Evolutionary conservation across 2,888 invertebrate species (phyloP), one percentile per base, ranked within the genome.

Genomic region (Lysandra coridon): DNA sequence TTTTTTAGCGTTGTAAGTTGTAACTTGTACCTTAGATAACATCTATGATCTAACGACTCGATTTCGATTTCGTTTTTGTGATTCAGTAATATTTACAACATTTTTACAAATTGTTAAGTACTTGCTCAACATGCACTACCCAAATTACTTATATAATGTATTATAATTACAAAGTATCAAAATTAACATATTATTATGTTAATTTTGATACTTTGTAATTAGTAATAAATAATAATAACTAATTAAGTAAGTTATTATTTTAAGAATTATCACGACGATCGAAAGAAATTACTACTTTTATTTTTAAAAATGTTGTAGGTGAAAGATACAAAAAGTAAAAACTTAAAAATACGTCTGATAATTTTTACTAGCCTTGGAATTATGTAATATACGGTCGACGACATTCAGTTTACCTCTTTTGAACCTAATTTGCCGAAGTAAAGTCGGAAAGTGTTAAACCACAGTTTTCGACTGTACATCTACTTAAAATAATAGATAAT

Each of bases 401-500:
- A 44, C 44, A 44, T 44, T 44, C 2, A 53, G 53, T 53, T 53
- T 14, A 14, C 57, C 57, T 12, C 57, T 17, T 57, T 57, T 57
- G 57, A 57, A 57, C 17, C 57, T 57, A 57, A 57, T 57, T 57
- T 57, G 4, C 4, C 17, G 57, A 57, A 57, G 49, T 57, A 57
- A 17, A 17, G 57, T 57, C 57, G 17, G 4, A 57, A 57, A 57
- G 57, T 57, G 57, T 57, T 4, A 53, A 53, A 53, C 53, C 14
- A 4, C 3, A 14, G 53, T 53, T 17, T 57, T 57, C 57, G 57
- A 57, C 57, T 17, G 3, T 57, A 17, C 37, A 37, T 75, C 53
- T 14, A 75, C 53, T 37, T 33, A 33, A 57, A 76, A 76, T 76
- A 1, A 76, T 33, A 57, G 4, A 76, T 57, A 57, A 57, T 76